Base-by-base conservation (phyloP, 2,113 vertebrate species). In the Himantopus leucocephalus region DNA sequence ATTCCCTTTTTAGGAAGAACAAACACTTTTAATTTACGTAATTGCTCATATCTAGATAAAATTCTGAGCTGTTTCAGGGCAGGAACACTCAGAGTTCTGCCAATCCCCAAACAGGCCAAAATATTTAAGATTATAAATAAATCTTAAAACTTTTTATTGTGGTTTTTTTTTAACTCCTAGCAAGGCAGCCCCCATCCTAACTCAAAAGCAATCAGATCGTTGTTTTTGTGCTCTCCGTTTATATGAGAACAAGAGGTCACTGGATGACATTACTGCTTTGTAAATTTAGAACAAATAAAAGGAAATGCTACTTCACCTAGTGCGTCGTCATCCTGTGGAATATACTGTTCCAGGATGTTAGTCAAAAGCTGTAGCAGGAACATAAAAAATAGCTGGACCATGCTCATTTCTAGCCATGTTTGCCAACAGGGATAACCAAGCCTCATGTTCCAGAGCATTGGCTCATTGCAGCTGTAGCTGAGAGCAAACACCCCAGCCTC, bases 221-320 rank as follows among this genome's bases (percentile, higher is more conserved):
- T 97, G 81, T 92, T 97, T 96, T 94, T 12, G 7, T 73, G 34
- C 70, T 86, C 63, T 90, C 75, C 2, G 0, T 94, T 90, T 88
- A 63, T 74, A 85, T 66, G 78, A 92, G 95, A 97, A 97, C 96
- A 96, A 96, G 95, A 96, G 95, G 95, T 96, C 94, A 93, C 39
- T 90, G 82, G 72, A 86, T 96, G 91, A 94, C 94, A 96, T 95
- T 95, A 93, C 81, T 84, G 89, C 62, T 95, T 82, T 86, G 81
- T 96, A 97, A 96, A 96, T 97, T 97, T 96, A 97, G 97, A 97
- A 97, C 94, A 95, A 97, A 93, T 96, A 79, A 96, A 95, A 97
- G 96, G 94, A 97, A 97, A 76, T 94, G 90, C 93, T 96, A 8
- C 82, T 97, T 97, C 94, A 96, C 94, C 96, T 96, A 96, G 67